phyloP scores from a whole-genome alignment of 2,888 invertebrate genomes.

The Patella depressa region DNA sequence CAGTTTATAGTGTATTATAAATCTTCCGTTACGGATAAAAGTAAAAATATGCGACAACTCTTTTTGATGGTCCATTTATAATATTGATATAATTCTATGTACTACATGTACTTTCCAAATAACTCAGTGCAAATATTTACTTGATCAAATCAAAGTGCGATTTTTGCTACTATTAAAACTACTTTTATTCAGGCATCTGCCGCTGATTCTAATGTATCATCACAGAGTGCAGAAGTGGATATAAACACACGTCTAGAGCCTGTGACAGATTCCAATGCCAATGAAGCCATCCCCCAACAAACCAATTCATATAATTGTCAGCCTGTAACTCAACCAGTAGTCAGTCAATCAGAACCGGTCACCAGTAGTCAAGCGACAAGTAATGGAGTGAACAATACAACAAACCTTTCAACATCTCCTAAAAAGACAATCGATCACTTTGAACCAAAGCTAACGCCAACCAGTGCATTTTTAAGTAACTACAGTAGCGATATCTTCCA shows the following conservation, averaged over 20 bases:
- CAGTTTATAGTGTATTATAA: no score
- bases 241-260: neutral
- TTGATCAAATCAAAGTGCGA: no score
- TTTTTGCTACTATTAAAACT: no score
- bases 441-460: slow-evolving; percentile 23
- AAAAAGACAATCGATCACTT: slow-evolving; percentile 14
- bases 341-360: neutral
- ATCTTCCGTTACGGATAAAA: no score
- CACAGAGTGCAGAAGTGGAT: neutral
- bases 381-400: slow-evolving; percentile 16
- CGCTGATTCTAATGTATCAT: neutral
- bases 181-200: neutral
- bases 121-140: no score
- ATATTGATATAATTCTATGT: no score
- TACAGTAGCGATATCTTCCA: slow-evolving; percentile 29
- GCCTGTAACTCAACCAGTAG: neutral
- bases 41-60: no score
- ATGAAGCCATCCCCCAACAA: neutral
- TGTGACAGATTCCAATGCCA: neutral
- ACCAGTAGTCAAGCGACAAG: slow-evolving; percentile 5
- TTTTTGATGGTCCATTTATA: no score
- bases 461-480: slow-evolving; percentile 10
- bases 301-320: neutral
- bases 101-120: no score
- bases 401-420: neutral